phyloP scores from a whole-genome alignment of 2,888 invertebrate genomes.

The Synergus laeviventris region DNA sequence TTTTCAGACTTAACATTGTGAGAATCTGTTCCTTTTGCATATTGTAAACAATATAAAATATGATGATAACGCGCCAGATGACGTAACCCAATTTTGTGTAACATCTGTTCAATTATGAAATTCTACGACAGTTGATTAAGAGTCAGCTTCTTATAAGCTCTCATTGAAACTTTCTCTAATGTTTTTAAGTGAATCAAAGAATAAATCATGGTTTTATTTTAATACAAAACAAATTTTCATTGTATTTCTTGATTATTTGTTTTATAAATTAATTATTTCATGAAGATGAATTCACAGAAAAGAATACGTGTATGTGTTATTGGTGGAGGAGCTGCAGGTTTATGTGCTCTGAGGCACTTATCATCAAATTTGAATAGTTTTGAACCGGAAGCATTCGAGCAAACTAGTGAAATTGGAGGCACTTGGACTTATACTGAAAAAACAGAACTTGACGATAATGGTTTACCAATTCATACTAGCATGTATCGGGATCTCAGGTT shows the following conservation, averaged over 20 bases:
- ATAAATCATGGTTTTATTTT: no score
- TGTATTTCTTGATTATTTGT: not conserved
- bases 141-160: not conserved
- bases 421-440: constrained; percentile 87
- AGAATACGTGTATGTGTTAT: constrained; percentile 80
- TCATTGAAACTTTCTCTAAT: not conserved
- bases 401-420: constrained; percentile 83
- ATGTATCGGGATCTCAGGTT: constrained; percentile 88
- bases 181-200: not conserved
- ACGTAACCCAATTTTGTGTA: not conserved
- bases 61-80: no score
- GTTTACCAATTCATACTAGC: constrained; percentile 85
- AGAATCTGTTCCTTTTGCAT: no score
- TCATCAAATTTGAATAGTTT: constrained; percentile 76
- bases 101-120: not conserved
- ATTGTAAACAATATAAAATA: no score
- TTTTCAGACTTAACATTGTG: no score
- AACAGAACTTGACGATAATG: constrained; percentile 81
- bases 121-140: not conserved
- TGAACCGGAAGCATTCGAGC: constrained; percentile 83
- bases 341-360: constrained; percentile 82
- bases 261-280: not conserved
- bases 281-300: not conserved
- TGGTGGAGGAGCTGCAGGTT: constrained; percentile 87
- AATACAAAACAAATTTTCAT: no score